Conservation (phyloP, 2,113 vertebrate species). For the Plecotus auritus region DNA sequence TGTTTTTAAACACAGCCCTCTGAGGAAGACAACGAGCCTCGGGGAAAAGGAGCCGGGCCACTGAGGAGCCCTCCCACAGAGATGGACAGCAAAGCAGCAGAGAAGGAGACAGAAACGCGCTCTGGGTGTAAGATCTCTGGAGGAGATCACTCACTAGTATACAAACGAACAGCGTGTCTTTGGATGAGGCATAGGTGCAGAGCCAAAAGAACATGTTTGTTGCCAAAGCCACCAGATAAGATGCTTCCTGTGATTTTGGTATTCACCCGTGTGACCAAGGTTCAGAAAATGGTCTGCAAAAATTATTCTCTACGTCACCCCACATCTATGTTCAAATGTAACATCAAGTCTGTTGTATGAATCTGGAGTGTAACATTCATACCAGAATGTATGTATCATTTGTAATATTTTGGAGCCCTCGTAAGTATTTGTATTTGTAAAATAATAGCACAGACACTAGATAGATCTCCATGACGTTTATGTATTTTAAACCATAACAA, state of each 20-base stretch:
- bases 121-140: neutral
- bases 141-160: neutral
- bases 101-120: neutral
- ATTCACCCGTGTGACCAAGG: neutral
- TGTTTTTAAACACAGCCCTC: slow-evolving; percentile 19
- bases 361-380: neutral
- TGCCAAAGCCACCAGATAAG: neutral
- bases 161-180: neutral
- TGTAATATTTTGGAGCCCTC: slow-evolving; percentile 30
- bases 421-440: slow-evolving; percentile 18
- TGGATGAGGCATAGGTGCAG: neutral
- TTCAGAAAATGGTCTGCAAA: neutral
- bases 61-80: neutral
- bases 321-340: neutral
- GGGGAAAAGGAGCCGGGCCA: neutral
- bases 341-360: neutral
- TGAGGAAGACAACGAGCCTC: neutral
- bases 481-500: neutral
- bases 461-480: neutral
- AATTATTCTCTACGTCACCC: neutral
- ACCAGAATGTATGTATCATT: neutral
- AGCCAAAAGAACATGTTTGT: neutral
- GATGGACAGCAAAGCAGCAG: neutral
- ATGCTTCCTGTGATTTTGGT: neutral
- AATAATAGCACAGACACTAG: slow-evolving; percentile 16